A percentile compares a stretch with the other conserved stretches of the same genome.
phyloP scores from a whole-genome alignment of 2,888 invertebrate species.

The Ectropis crepuscularia region DNA sequence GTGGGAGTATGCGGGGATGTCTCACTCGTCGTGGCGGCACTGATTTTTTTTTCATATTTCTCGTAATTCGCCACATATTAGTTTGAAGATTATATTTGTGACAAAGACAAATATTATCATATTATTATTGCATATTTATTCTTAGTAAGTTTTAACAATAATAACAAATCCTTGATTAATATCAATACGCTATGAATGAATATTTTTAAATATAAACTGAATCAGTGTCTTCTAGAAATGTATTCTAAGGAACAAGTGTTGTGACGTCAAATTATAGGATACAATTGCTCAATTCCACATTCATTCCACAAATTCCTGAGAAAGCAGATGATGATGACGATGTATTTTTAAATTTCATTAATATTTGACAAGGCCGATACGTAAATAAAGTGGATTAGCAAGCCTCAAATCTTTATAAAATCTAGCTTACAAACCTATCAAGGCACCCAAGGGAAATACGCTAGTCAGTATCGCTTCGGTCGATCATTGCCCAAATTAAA shows the following conservation, averaged over 20 bases:
- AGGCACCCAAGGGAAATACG: conserved; percentile 57
- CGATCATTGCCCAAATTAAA: conserved; percentile 72
- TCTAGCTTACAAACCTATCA: conserved; percentile 39
- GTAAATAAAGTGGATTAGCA: not conserved
- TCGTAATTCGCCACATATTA: conserved; percentile 30
- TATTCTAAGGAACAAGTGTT: too few species aligned
- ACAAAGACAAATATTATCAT: conserved; percentile 4
- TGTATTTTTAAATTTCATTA: too few species aligned
- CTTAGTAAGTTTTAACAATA: too few species aligned
- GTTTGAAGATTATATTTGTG: conserved; percentile 17
- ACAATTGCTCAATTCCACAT: too few species aligned
- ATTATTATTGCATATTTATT: too few species aligned
- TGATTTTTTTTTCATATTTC: conserved; percentile 42
- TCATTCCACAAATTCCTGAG: too few species aligned
- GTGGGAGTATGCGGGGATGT: conserved; percentile 37
- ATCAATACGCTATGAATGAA: too few species aligned
- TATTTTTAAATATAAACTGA: too few species aligned
- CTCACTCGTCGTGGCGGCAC: conserved; percentile 35
- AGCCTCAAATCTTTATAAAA: conserved; percentile 24
- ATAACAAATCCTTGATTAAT: too few species aligned
- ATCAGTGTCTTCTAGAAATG: too few species aligned
- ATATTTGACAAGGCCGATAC: not conserved
- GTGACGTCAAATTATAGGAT: too few species aligned
- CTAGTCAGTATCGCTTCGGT: conserved; percentile 48
- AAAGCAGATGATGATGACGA: too few species aligned